Percentiles rank a stretch among this genome's conserved stretches.
Evolutionary conservation across 2,797 vertebrate species (phyloP).

Genomic region (Phataginus tricuspis): DNA sequence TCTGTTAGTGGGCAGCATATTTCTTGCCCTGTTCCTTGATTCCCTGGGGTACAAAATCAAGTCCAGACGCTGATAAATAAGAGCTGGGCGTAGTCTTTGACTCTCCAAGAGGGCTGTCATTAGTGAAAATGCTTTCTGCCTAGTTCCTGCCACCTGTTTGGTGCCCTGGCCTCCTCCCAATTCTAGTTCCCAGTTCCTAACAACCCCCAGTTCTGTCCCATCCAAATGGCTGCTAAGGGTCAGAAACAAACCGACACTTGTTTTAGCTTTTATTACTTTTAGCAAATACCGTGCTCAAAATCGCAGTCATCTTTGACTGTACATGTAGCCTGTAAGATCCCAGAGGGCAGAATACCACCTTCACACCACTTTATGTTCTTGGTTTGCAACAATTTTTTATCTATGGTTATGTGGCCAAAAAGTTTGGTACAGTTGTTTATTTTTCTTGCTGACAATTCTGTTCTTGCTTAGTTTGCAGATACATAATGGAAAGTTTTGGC

Average conservation of each 20-base stretch:
- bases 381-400: slow-evolving; percentile 48
- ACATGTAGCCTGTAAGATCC: too few relatives aligned
- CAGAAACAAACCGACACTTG: slow-evolving; percentile 6
- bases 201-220: neutral
- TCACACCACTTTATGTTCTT: neutral
- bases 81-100: neutral
- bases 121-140: neutral
- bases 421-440: slow-evolving; percentile 64
- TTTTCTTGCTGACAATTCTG: slow-evolving; percentile 68
- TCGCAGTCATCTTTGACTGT: too few relatives aligned
- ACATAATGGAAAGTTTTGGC: slow-evolving; percentile 66
- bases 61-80: neutral
- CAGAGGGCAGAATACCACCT: too few relatives aligned
- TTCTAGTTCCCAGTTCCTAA: neutral
- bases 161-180: neutral
- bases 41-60: slow-evolving; percentile 21
- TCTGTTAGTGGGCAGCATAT: neutral
- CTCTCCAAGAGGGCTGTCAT: neutral
- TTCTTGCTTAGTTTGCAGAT: slow-evolving; percentile 73
- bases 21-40: neutral
- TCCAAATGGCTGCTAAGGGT: neutral
- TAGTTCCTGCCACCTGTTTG: neutral
- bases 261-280: neutral
- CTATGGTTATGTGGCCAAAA: slow-evolving; percentile 42
- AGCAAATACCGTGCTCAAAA: too few relatives aligned